Conservation (phyloP, 2,797 vertebrate species). For the Lepidocolaptes lacrymiger region DNA sequence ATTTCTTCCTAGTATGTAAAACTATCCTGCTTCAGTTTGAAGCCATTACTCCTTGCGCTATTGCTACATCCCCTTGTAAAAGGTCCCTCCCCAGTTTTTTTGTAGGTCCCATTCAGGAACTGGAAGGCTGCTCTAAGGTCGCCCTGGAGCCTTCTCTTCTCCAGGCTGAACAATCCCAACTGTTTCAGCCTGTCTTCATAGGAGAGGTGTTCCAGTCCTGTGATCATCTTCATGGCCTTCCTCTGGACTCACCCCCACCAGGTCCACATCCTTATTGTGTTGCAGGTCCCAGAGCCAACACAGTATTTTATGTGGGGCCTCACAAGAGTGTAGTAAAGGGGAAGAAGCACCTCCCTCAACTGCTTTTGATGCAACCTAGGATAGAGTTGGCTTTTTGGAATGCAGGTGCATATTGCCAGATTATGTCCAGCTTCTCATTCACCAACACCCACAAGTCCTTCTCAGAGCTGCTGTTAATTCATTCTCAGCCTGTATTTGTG, state of each 20-base stretch:
- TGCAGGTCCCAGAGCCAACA: not conserved
- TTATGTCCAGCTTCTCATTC: not conserved
- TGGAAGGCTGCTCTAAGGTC: not conserved
- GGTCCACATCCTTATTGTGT: rapidly evolving
- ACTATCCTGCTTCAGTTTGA: not conserved
- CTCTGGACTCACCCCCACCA: rapidly evolving
- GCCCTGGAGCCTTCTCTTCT: not conserved
- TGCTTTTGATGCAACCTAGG: not conserved
- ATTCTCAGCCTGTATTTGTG: not conserved
- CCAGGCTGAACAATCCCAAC: not conserved
- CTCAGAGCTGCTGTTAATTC: not conserved
- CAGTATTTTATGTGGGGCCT: not conserved
- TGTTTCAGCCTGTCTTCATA: not conserved
- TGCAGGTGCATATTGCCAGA: rapidly evolving
- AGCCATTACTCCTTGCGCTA: not conserved
- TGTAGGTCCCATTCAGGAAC: not conserved
- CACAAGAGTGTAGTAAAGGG: not conserved
- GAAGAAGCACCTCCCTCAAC: not conserved
- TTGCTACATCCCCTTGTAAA: not conserved
- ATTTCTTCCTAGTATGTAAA: not conserved
- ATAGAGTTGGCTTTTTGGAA: not conserved
- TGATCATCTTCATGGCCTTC: not conserved
- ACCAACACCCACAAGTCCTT: not conserved
- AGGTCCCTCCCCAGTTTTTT: not conserved
- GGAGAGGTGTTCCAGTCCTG: not conserved